Evolutionary conservation across 2,797 vertebrate species (phyloP).

Genomic region (Ctenopoma multispine): DNA sequence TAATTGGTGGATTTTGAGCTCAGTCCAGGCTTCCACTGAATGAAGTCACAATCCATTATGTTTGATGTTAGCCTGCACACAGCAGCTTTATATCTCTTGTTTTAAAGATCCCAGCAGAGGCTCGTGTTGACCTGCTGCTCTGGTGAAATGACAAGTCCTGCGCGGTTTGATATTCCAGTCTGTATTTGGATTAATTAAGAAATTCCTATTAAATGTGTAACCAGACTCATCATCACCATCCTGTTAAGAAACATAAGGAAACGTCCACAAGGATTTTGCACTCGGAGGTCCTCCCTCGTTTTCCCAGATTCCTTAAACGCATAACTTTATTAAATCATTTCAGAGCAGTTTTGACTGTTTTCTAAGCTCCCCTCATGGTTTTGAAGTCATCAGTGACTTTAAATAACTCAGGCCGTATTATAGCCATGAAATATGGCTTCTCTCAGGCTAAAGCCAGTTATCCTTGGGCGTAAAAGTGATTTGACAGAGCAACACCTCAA

Average conservation of each 20-base stretch:
- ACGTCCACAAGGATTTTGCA: constrained; percentile 75
- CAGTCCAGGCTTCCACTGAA: constrained; percentile 64
- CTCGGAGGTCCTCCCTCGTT: constrained; percentile 60
- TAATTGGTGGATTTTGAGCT: constrained; percentile 81
- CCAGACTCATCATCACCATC: constrained; percentile 77
- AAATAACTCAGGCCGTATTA: constrained; percentile 77
- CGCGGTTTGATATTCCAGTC: constrained; percentile 79
- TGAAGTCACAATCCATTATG: constrained; percentile 75
- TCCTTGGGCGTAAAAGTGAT: constrained; percentile 79
- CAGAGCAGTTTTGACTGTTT: constrained; percentile 71
- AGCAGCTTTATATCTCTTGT: constrained; percentile 72
- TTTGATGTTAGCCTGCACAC: constrained; percentile 70
- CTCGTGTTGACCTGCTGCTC: constrained; percentile 81
- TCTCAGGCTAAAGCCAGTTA: constrained; percentile 79
- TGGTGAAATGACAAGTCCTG: constrained; percentile 78
- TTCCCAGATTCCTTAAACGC: constrained; percentile 72
- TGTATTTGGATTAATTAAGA: constrained; percentile 87
- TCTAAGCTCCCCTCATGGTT: constrained; percentile 74
- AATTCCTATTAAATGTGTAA: constrained; percentile 83
- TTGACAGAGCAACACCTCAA: constrained; percentile 79
- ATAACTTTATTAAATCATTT: constrained; percentile 82
- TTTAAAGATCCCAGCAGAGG: constrained; percentile 73
- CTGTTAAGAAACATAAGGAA: constrained; percentile 83
- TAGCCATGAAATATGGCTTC: constrained; percentile 81
- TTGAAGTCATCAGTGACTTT: constrained; percentile 83